These are phyloP conservation scores for Elephas maximus DNA, from an alignment of 2,113 vertebrate genomes.

Conservation along the genomic window DNA sequence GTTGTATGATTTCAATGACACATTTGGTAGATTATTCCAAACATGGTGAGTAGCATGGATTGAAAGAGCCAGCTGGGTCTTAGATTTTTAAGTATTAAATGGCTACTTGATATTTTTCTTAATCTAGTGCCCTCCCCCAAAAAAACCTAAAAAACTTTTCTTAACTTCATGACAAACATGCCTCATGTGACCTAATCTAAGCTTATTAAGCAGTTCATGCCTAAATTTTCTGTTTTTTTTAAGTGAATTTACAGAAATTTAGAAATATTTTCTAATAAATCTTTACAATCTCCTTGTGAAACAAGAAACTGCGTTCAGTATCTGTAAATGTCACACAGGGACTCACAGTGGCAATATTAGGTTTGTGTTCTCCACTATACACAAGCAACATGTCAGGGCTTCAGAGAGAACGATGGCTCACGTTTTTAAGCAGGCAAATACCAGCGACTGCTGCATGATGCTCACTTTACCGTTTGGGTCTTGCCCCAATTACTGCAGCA, in stretches of 20 bases:
- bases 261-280: neutral
- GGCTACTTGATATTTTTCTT: constrained; percentile 46
- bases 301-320: neutral
- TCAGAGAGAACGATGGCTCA: neutral
- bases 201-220: neutral
- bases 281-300: neutral
- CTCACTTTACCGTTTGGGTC: neutral
- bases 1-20: neutral
- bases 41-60: neutral
- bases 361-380: no score
- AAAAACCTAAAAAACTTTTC: neutral
- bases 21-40: constrained; percentile 16
- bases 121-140: neutral
- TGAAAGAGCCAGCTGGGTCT: constrained; percentile 27
- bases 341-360: fast-evolving
- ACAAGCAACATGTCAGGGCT: fast-evolving
- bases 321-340: no score
- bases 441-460: neutral
- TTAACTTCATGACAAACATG: neutral
- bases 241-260: neutral
- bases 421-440: neutral
- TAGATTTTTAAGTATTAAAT: constrained; percentile 18
- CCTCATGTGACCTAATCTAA: neutral
- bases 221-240: neutral
- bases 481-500: neutral